A percentile compares a stretch with the other conserved stretches of the same genome.
Evolutionary conservation across 53 echinoderm and acorn worm species (phyloP).

Genomic region (Crossaster papposus): DNA sequence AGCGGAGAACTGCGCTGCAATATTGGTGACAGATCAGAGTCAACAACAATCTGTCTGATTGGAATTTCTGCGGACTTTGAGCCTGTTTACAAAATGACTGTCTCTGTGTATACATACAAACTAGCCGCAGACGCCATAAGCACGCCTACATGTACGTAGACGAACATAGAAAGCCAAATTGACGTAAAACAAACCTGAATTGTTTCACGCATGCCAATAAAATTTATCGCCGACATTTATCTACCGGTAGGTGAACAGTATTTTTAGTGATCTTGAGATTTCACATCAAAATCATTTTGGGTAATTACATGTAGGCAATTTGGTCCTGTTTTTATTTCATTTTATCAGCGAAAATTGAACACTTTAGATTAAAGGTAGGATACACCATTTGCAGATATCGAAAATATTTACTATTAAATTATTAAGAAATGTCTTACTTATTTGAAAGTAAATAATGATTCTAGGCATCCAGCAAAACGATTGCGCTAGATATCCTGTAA

Average conservation of each 20-base stretch:
- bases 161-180: background rate
- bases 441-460: no score
- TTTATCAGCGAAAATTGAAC: no score
- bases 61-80: constrained; percentile 16
- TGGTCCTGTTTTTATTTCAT: background rate
- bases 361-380: no score
- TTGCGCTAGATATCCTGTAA: no score
- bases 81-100: constrained; percentile 1
- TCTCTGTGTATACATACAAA: background rate
- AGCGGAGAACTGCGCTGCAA: background rate
- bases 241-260: background rate
- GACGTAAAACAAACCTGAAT: background rate
- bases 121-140: background rate
- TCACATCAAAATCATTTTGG: background rate
- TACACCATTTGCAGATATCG: no score
- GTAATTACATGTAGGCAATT: background rate
- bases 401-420: no score
- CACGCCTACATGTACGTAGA: background rate
- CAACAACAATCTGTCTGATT: background rate
- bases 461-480: no score
- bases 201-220: background rate
- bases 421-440: no score
- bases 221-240: background rate
- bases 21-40: background rate
- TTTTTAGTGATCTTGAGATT: background rate